phyloP scores from a whole-genome alignment of 1,140 invertebrate species.

The Akabosia matsudoensis region DNA sequence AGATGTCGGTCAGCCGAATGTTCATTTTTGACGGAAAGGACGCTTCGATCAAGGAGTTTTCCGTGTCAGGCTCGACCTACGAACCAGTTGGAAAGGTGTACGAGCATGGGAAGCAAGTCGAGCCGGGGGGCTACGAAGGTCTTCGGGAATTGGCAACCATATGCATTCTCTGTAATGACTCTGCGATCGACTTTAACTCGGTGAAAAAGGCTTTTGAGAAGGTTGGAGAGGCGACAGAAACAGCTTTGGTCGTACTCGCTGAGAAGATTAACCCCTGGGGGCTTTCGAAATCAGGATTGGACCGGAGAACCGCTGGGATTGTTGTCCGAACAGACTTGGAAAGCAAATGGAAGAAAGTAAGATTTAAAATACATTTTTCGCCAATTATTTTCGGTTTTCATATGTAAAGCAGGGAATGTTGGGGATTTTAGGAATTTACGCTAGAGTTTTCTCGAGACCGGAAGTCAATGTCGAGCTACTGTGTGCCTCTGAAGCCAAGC shows the following conservation, averaged over 20 bases:
- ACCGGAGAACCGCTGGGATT: constrained; percentile 87
- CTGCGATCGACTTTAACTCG: constrained; percentile 99
- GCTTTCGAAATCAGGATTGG: constrained; percentile 81
- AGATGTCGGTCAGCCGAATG: constrained; percentile 99
- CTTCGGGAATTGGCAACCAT: constrained; percentile 93
- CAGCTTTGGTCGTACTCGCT: constrained; percentile 93
- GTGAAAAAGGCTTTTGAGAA: constrained; percentile 66
- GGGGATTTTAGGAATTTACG: constrained; percentile 79
- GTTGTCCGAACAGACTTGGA: constrained; percentile 89
- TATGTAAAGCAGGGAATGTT: too few species aligned
- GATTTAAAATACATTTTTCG: too few species aligned
- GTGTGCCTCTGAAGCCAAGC: constrained; percentile 80
- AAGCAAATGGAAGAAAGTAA: constrained; percentile 95
- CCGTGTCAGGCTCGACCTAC: constrained; percentile 98
- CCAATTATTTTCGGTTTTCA: too few species aligned
- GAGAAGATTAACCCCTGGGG: constrained; percentile 97
- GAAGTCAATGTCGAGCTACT: constrained; percentile 99
- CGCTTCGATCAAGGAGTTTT: constrained; percentile 89
- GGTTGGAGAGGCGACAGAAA: constrained; percentile 99
- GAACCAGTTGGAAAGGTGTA: constrained; percentile 97
- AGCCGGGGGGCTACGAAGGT: constrained; percentile 80
- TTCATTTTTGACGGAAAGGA: constrained; percentile 89
- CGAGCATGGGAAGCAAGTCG: constrained; percentile 77
- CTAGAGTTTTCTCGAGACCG: constrained; percentile 99
- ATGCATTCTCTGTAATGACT: constrained; percentile 99